Base-by-base conservation (phyloP, 1,140 invertebrate species). In the Pollicipes pollicipes region DNA sequence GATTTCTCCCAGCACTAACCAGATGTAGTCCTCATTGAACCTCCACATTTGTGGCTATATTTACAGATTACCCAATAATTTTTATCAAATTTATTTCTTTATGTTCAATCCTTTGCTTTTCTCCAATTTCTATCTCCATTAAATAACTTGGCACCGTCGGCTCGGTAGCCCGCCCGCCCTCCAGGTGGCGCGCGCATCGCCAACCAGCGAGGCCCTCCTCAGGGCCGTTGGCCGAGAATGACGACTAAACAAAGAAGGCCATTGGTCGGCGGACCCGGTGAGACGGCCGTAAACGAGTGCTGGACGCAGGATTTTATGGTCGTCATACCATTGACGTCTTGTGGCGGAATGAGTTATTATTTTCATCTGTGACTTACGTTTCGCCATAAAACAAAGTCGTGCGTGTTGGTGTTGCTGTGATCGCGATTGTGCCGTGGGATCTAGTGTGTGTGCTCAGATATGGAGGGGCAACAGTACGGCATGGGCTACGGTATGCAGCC, bases 181-280 rank as follows among this genome's bases (percentile, higher is more conserved):
- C 45, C 45, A 58, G 45, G 45, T 21, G 45, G 45, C 45, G 45
- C 45, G 45, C 45, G 45, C 45, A 58, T 58, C 45, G 45, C 45
- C 17, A 10, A 21, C 17, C 13, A 17, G 45, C 24, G 45, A 6
- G 45, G 45, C 21, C 24, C 45, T 58, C 45, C 45, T 58, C 45
- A 58, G 45, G 45, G 45, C 45, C 45, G 45, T 58, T 58, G 45
- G 45, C 45, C 45, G 45, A 58, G 45, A 58, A 58, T 58, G 45
- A 58, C 45, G 45, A 21, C 45, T 58, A 58, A 66, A 66, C 64
- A 66, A 66, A 66, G 64, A 66, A 66, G 27, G 64, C 64, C 28
- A 66, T 66, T 66, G 64, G 64, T 66, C 28, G 64, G 64, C 28
- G n/a, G 64, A 17, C 64, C 64, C 10, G n/a, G 27, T 10, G 64